A percentile compares a stretch with the other conserved stretches of the same genome.
phyloP scores from a whole-genome alignment of 92 coral and sea anemone genomes.

The Porites lobata region DNA sequence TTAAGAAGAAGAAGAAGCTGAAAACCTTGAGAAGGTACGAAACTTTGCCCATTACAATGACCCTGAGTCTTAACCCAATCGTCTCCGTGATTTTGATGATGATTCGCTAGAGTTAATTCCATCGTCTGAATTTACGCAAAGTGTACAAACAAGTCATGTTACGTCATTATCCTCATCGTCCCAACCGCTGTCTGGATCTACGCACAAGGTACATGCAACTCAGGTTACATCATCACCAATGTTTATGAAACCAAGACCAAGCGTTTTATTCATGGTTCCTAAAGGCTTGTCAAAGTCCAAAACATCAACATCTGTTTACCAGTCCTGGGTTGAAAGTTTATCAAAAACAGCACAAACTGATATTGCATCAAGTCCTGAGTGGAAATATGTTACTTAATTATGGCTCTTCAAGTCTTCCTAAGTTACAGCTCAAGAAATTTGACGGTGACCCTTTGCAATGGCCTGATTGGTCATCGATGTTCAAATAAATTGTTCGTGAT shows the following conservation, averaged over 20 bases:
- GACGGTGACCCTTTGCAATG: slow-evolving; percentile 71
- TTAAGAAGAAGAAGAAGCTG: no score
- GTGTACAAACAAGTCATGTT: not conserved
- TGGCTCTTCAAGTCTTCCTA: slow-evolving; percentile 30
- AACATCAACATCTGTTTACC: not conserved
- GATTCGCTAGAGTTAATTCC: no score
- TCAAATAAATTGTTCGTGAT: slow-evolving; percentile 59
- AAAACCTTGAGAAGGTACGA: no score
- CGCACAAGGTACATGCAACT: no score
- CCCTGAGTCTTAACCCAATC: no score
- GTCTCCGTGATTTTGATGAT: no score
- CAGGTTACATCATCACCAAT: not conserved
- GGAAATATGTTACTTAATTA: not conserved
- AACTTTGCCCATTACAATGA: no score
- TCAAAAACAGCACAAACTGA: not conserved
- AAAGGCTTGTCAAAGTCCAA: not conserved
- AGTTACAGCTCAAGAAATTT: slow-evolving; percentile 45
- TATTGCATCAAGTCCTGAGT: not conserved
- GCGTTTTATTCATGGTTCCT: not conserved
- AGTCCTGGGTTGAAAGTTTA: slow-evolving; percentile 23
- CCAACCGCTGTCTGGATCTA: no score
- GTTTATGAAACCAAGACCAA: not conserved
- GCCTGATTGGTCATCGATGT: slow-evolving; percentile 69
- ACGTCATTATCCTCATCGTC: not conserved
- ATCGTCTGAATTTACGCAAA: not conserved